phyloP scores from a whole-genome alignment of 2,888 invertebrate genomes.

The Antheraea assamensis region DNA sequence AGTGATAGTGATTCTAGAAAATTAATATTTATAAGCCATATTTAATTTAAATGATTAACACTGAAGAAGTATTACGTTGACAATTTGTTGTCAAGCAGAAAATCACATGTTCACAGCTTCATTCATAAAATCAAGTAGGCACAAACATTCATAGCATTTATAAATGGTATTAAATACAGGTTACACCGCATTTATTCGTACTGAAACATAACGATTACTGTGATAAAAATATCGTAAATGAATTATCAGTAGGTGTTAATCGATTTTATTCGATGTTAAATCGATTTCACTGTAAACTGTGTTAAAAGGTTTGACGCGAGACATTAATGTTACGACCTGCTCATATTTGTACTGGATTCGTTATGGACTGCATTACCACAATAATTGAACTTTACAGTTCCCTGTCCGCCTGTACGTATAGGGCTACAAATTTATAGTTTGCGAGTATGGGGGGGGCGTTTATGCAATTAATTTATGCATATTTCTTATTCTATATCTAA shows the following conservation, averaged over 20 bases:
- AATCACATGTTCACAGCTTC: neutral
- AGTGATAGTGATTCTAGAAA: too few species aligned
- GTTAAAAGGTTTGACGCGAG: conserved; percentile 57
- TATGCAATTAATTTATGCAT: neutral
- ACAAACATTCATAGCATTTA: neutral
- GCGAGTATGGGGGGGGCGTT: neutral
- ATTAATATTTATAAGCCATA: too few species aligned
- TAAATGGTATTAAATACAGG: neutral
- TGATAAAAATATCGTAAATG: conserved; percentile 68
- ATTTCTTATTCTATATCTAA: neutral
- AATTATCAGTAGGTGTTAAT: conserved; percentile 71
- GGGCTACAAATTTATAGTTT: neutral
- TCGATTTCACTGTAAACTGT: conserved; percentile 79
- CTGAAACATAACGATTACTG: conserved; percentile 49
- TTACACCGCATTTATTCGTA: conserved; percentile 34
- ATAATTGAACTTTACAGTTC: conserved; percentile 30
- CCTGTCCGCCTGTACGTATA: neutral
- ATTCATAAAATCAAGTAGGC: neutral
- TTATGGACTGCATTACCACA: conserved; percentile 60
- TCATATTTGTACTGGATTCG: conserved; percentile 76
- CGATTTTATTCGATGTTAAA: conserved; percentile 76
- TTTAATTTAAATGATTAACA: too few species aligned
- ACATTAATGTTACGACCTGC: conserved; percentile 60
- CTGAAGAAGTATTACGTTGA: too few species aligned
- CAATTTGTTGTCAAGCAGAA: neutral